Base-by-base conservation (phyloP, 2,113 vertebrate genomes). In the Silurus glanis region DNA sequence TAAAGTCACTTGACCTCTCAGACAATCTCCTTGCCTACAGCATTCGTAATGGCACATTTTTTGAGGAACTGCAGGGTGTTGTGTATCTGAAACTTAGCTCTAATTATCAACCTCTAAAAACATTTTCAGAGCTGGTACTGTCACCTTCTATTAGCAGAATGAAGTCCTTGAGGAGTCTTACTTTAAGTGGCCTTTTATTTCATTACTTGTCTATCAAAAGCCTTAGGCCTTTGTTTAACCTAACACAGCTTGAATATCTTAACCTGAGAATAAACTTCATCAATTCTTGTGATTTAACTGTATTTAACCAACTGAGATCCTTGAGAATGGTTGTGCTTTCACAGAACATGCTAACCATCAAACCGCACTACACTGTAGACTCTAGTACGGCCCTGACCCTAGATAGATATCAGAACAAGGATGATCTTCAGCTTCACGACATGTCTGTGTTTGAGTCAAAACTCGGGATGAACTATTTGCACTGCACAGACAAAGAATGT, bases 261-360 rank as follows among this genome's bases (percentile, higher is more conserved):
- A 94, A 95, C 45, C 88, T 96, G 55, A 91, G 93, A 56, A 94
- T 95, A 91, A 96, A 96, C 87, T 96, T 96, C 69, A 95, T 96
- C 14, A 86, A 53, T 9, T 56, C 69, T 7, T 91, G 80, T 69
- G 87, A 93, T 79, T 12, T 95, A 23, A 92, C 71, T 0, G 86
- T 90, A 80, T 86, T 96, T 49, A 91, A 85, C 14, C 56, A 45
- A n/a, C 37, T 94, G 16, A 90, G 85, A 0, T 88, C 89, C 58
- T 92, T 96, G 12, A 90, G 8, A 0, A 3, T 56, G 19, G 80
- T 96, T 9, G 80, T 89, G 67, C 92, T 96, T 37, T 95, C 95
- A 17, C 94, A 96, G 91, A 96, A 96, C 90, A 91, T 92, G 85
- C 87, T 96, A 13, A 90, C 85, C 81, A 95, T 95, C 59, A 86